phyloP scores from a whole-genome alignment of 1,140 invertebrate species.

The Steinernema khuongi region DNA sequence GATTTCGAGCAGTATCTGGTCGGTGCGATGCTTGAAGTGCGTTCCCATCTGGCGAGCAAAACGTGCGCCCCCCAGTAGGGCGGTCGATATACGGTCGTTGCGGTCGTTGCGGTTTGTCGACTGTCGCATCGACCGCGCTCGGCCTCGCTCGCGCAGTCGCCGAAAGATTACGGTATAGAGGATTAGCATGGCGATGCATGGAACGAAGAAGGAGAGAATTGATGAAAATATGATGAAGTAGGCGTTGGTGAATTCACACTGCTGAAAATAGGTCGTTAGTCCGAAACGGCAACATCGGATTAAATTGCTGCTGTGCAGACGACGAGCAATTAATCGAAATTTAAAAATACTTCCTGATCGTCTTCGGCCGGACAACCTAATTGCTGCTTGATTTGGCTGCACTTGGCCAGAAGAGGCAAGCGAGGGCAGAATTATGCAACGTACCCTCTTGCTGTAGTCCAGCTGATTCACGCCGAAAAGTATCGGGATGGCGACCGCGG shows the following conservation, averaged over 20 bases:
- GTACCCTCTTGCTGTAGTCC: slow-evolving; percentile 60
- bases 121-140: slow-evolving; percentile 44
- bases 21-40: slow-evolving; percentile 50
- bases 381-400: no score
- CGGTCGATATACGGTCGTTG: slow-evolving; percentile 47
- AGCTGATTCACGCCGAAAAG: slow-evolving; percentile 86
- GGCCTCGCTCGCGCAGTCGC: slow-evolving; percentile 60
- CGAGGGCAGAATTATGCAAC: not conserved
- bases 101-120: slow-evolving; percentile 25
- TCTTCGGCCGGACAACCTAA: no score
- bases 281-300: not conserved
- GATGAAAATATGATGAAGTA: slow-evolving; percentile 97
- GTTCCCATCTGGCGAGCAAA: slow-evolving; percentile 52
- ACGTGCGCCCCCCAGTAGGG: slow-evolving; percentile 49
- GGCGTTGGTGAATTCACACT: slow-evolving; percentile 84
- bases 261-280: slow-evolving; percentile 29
- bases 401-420: no score
- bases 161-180: slow-evolving; percentile 96
- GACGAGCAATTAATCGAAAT: no score
- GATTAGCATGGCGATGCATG: slow-evolving; percentile 96
- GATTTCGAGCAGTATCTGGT: slow-evolving; percentile 48
- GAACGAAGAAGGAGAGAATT: slow-evolving; percentile 96
- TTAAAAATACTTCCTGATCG: no score
- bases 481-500: slow-evolving; percentile 91
- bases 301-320: not conserved